These are phyloP conservation scores for Paedocypris sp. DNA, from an alignment of 2,113 vertebrate species.

Conservation along the genomic window DNA sequence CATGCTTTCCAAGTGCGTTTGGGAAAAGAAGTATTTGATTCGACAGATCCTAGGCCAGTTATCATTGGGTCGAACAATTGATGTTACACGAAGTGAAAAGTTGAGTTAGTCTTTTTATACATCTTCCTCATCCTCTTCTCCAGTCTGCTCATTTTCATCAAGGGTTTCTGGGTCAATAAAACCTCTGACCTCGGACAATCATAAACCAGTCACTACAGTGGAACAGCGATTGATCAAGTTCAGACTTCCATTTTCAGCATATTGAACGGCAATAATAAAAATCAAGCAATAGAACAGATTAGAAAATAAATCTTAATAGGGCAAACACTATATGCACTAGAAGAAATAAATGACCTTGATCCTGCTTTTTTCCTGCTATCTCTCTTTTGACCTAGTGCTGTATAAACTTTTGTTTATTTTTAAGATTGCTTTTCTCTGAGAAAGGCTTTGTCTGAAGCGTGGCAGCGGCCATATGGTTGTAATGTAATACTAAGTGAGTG, in stretches of 20 bases:
- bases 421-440: constrained; percentile 31
- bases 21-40: constrained; percentile 35
- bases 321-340: no score
- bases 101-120: constrained; percentile 15
- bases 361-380: no score
- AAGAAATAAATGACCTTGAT: no score
- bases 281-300: constrained; percentile 38
- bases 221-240: constrained; percentile 56
- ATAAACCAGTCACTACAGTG: constrained; percentile 53
- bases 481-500: constrained; percentile 9
- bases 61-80: constrained; percentile 47
- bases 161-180: constrained; percentile 61
- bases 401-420: no score
- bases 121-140: constrained; percentile 34
- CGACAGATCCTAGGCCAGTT: constrained; percentile 51
- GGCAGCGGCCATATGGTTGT: constrained; percentile 41
- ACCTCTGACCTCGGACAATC: constrained; percentile 54
- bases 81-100: constrained; percentile 22
- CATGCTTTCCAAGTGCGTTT: constrained; percentile 14
- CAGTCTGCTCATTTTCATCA: constrained; percentile 46
- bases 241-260: constrained; percentile 54
- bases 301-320: constrained; percentile 52
- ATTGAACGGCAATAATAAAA: constrained; percentile 47
- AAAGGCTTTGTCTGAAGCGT: background rate
- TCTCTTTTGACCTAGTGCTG: no score